A percentile compares a stretch with the other conserved stretches of the same genome.
phyloP scores from a whole-genome alignment of 1,140 invertebrate species.

The Hyposmocoma kahamanoa region DNA sequence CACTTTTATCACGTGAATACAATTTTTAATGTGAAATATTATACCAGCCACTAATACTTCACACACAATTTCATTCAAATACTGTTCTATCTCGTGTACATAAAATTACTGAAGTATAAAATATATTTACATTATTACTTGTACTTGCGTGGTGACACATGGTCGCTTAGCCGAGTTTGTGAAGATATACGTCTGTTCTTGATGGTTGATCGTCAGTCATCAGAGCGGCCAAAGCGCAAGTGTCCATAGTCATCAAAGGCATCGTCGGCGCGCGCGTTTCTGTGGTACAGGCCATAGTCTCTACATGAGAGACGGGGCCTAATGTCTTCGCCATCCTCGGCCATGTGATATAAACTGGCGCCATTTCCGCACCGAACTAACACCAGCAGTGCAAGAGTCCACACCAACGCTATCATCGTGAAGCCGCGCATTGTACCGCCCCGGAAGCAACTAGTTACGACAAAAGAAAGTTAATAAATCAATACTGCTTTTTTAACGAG shows the following conservation, averaged over 20 bases:
- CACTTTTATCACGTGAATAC: too few species aligned
- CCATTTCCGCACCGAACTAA: slow-evolving; percentile 32
- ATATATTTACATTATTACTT: too few species aligned
- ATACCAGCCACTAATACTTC: slow-evolving; percentile 26
- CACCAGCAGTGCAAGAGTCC: slow-evolving; percentile 28
- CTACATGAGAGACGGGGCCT: slow-evolving; percentile 75
- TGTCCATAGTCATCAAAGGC: slow-evolving; percentile 82
- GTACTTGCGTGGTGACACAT: too few species aligned
- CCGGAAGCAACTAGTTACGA: too few species aligned
- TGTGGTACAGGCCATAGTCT: slow-evolving; percentile 78
- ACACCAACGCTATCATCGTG: slow-evolving; percentile 33
- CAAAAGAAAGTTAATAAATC: too few species aligned
- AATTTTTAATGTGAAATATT: slow-evolving; percentile 16
- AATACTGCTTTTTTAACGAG: too few species aligned
- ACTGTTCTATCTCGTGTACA: too few species aligned
- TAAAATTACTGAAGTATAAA: too few species aligned
- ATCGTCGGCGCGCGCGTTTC: slow-evolving; percentile 71
- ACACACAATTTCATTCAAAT: slow-evolving; percentile 8
- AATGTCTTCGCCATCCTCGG: slow-evolving; percentile 69
- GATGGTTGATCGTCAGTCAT: slow-evolving; percentile 39
- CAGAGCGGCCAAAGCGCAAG: slow-evolving; percentile 77
- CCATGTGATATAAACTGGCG: slow-evolving; percentile 26
- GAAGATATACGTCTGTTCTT: too few species aligned
- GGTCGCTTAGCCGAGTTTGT: too few species aligned
- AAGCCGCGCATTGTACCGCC: slow-evolving; percentile 31